phyloP scores from a whole-genome alignment of 2,113 vertebrate genomes.

The Nannobrachium achirus region DNA sequence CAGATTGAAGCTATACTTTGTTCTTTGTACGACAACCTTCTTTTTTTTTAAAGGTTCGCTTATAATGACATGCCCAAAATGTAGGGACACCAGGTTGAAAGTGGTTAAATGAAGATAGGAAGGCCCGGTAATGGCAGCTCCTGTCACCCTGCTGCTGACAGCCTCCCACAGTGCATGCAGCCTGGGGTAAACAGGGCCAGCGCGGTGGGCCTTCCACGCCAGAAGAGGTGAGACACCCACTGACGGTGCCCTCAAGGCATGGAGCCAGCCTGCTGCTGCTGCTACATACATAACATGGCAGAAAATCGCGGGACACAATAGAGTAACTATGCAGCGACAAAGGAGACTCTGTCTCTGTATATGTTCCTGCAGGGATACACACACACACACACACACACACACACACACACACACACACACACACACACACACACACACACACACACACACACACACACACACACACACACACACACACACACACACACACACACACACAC shows the following conservation, averaged over 20 bases:
- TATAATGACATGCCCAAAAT: no score
- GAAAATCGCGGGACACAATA: conserved; percentile 59
- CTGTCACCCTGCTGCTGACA: conserved; percentile 42
- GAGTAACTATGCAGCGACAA: conserved; percentile 67
- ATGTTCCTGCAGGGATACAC: conserved; percentile 43
- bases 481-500: no score
- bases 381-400: no score
- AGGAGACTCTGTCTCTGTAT: conserved; percentile 53
- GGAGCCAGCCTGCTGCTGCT: conserved; percentile 36
- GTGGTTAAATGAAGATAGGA: conserved; percentile 43
- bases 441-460: no score
- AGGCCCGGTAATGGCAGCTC: conserved; percentile 49
- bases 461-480: no score
- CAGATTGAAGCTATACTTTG: no score
- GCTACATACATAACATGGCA: conserved; percentile 4
- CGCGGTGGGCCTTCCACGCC: conserved; percentile 47
- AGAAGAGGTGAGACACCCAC: conserved; percentile 47
- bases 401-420: no score
- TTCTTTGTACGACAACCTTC: no score
- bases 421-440: no score
- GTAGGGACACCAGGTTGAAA: not conserved
- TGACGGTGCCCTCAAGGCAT: conserved; percentile 61
- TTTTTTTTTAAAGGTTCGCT: no score
- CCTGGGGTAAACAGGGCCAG: conserved; percentile 65
- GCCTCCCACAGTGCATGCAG: conserved; percentile 65